Conservation (phyloP, 2,888 invertebrate genomes). For the Leptothorax acervorum region DNA sequence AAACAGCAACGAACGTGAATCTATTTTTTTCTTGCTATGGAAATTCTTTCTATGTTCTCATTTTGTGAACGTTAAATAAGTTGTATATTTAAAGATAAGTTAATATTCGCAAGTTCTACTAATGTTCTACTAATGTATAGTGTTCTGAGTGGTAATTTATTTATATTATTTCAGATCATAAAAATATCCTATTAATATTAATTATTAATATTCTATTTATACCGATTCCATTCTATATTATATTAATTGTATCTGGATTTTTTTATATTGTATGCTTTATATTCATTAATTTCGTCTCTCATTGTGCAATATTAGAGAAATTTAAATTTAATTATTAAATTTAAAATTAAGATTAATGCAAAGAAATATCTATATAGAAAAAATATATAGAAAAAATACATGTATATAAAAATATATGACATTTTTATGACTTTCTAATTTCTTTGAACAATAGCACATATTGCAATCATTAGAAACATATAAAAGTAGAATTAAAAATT, state of each 20-base stretch:
- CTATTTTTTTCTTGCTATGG: neutral
- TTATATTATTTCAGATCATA: neutral
- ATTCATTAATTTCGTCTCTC: neutral
- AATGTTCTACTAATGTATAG: neutral
- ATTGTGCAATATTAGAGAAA: neutral
- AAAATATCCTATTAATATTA: neutral
- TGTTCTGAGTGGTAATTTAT: neutral
- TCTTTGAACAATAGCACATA: neutral
- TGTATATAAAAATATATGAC: neutral
- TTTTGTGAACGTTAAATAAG: neutral
- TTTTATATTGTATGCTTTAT: neutral
- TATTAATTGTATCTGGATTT: neutral
- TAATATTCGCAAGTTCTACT: neutral
- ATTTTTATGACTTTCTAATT: neutral
- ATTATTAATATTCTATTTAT: neutral
- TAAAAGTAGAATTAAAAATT: neutral
- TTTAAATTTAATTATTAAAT: neutral
- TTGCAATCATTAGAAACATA: neutral
- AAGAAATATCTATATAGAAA: neutral
- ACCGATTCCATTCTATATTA: no score
- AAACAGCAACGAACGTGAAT: neutral
- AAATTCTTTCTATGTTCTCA: neutral
- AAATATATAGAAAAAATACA: neutral
- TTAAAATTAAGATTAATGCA: neutral
- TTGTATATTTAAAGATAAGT: neutral